Evolutionary conservation across 1,140 invertebrate species (phyloP).

Genomic region (Drosophila tropicalis): DNA sequence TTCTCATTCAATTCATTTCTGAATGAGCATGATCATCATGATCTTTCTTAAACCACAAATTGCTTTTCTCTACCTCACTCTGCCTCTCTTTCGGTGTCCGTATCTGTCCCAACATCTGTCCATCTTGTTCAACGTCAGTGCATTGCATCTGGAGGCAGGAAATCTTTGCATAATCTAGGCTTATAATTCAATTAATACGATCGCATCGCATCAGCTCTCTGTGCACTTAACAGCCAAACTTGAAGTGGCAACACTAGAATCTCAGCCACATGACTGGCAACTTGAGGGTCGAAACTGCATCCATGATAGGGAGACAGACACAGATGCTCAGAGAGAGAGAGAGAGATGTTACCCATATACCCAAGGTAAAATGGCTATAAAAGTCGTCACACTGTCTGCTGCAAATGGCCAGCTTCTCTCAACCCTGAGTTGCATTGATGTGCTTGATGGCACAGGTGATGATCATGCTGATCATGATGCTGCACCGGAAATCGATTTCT

Average conservation of each 20-base stretch:
- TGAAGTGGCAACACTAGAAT: slow-evolving; percentile 77
- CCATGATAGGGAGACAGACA: background rate
- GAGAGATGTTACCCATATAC: background rate
- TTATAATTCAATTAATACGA: slow-evolving; percentile 83
- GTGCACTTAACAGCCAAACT: slow-evolving; percentile 69
- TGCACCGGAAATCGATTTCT: slow-evolving; percentile 65
- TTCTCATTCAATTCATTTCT: slow-evolving; percentile 15
- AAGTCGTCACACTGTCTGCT: slow-evolving; percentile 76
- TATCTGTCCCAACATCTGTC: slow-evolving; percentile 7
- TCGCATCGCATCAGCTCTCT: slow-evolving; percentile 54
- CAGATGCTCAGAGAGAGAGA: background rate
- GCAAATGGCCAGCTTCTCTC: slow-evolving; percentile 42
- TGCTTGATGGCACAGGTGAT: slow-evolving; percentile 47
- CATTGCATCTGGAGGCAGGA: slow-evolving; percentile 73
- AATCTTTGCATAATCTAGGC: slow-evolving; percentile 83
- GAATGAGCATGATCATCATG: slow-evolving; percentile 42
- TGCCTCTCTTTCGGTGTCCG: background rate
- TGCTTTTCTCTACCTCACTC: background rate
- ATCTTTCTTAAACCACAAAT: slow-evolving; percentile 21
- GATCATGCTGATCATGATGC: background rate
- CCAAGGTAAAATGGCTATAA: slow-evolving; percentile 20
- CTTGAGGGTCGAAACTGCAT: slow-evolving; percentile 40
- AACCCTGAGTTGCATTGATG: background rate
- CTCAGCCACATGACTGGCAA: slow-evolving; percentile 78
- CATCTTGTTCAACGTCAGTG: slow-evolving; percentile 32